Conservation (phyloP, 92 coral and sea anemone genomes). For the Zoanthus gigantus region DNA sequence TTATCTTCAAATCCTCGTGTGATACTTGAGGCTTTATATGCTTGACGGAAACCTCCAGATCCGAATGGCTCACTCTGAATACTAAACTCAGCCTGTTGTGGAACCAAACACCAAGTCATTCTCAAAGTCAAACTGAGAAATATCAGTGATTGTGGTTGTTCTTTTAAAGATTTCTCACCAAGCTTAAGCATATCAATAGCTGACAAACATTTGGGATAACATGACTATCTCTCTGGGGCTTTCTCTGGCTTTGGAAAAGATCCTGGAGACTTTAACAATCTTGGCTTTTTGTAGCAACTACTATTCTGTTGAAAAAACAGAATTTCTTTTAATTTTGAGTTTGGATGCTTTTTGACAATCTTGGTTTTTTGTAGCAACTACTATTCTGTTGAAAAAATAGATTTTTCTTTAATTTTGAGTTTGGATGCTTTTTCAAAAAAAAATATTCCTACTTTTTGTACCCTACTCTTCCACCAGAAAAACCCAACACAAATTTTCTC, state of each 20-base stretch:
- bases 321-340: no score
- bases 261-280: background rate
- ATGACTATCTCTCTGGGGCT: background rate
- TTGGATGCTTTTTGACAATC: background rate
- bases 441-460: background rate
- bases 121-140: background rate
- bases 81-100: background rate
- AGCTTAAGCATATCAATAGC: background rate
- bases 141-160: background rate
- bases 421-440: background rate
- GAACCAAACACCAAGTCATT: background rate
- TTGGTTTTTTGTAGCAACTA: background rate
- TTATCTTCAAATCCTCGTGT: background rate
- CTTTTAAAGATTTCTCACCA: background rate
- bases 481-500: background rate
- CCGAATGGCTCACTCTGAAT: background rate
- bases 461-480: background rate
- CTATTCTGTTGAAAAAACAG: background rate
- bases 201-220: background rate
- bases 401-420: background rate
- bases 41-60: slow-evolving; percentile 2
- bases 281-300: background rate
- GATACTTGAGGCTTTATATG: background rate
- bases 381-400: background rate
- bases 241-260: background rate